Conservation (phyloP, 2,113 vertebrate genomes). For the Gadus chalcogrammus region DNA sequence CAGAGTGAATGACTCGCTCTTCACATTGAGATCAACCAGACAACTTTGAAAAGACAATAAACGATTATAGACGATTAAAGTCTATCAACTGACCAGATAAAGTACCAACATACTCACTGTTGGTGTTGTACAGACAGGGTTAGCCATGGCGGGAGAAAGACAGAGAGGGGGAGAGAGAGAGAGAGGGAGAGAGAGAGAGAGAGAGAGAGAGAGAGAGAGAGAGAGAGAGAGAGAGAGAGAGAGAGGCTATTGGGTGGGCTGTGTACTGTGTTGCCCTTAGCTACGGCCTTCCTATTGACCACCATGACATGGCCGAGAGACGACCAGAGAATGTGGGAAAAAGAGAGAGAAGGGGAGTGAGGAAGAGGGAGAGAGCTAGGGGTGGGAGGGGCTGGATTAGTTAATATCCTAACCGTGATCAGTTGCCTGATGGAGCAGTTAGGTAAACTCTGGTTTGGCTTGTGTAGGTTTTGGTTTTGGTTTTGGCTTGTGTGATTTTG, state of each 20-base stretch:
- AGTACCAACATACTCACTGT: background rate
- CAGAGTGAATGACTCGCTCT: no score
- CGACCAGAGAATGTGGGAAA: background rate
- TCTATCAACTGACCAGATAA: no score
- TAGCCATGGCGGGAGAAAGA: background rate
- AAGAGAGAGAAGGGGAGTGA: background rate
- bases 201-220: no score
- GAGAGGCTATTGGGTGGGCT: conserved; percentile 36
- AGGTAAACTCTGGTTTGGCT: conserved; percentile 12
- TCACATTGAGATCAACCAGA: no score
- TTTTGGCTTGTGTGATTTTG: no score
- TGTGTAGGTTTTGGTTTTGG: no score
- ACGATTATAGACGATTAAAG: no score
- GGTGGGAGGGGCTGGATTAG: conserved; percentile 22
- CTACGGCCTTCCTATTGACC: conserved; percentile 40
- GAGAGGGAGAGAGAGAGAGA: no score
- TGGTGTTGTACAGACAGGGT: background rate
- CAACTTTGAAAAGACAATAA: no score
- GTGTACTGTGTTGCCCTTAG: conserved; percentile 56
- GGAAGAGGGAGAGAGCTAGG: background rate
- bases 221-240: background rate
- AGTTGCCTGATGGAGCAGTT: conserved; percentile 38
- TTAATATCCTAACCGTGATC: conserved; percentile 33
- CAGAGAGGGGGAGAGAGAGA: background rate
- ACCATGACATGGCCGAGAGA: background rate